Evolutionary conservation across 1,140 invertebrate species (phyloP).

Genomic region (Lethocerus indicus): DNA sequence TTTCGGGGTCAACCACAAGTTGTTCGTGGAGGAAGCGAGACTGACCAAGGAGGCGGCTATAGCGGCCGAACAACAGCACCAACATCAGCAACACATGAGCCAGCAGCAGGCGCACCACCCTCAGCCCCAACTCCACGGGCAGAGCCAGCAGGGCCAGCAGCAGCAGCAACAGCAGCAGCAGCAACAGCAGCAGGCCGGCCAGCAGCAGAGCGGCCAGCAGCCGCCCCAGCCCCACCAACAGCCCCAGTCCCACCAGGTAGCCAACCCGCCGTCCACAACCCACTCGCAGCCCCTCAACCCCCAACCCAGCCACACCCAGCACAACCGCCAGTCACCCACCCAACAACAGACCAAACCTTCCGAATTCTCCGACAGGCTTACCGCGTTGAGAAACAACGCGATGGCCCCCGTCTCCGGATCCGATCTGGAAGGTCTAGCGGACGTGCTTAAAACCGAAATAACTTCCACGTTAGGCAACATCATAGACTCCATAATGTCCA

Average conservation of each 20-base stretch:
- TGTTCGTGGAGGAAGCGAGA: constrained; percentile 55
- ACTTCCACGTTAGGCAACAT: constrained; percentile 62
- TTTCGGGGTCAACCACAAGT: constrained; percentile 47
- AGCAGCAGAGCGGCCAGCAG: constrained; percentile 24
- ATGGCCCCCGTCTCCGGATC: constrained; percentile 44
- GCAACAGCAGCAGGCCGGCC: constrained; percentile 22
- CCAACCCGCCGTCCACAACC: constrained; percentile 27
- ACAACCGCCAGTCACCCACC: constrained; percentile 14
- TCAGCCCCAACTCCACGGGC: constrained; percentile 24
- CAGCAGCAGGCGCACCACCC: constrained; percentile 23
- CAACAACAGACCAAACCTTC: constrained; percentile 24
- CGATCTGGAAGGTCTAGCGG: constrained; percentile 72
- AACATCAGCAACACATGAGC: constrained; percentile 25
- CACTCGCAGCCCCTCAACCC: constrained; percentile 12
- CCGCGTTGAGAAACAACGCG: constrained; percentile 40
- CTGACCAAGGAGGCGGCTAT: constrained; percentile 43
- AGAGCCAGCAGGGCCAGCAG: constrained; percentile 4
- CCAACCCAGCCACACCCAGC: constrained; percentile 11
- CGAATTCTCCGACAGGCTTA: constrained; percentile 40
- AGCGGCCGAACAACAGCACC: constrained; percentile 29
- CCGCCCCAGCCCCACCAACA: constrained; percentile 5
- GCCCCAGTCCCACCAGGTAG: constrained; percentile 18
- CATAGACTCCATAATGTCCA: constrained; percentile 74
- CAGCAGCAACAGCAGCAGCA: constrained; percentile 18
- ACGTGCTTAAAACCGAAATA: constrained; percentile 78